Conservation (phyloP, 1,140 invertebrate genomes). For the Nephotettix cincticeps region DNA sequence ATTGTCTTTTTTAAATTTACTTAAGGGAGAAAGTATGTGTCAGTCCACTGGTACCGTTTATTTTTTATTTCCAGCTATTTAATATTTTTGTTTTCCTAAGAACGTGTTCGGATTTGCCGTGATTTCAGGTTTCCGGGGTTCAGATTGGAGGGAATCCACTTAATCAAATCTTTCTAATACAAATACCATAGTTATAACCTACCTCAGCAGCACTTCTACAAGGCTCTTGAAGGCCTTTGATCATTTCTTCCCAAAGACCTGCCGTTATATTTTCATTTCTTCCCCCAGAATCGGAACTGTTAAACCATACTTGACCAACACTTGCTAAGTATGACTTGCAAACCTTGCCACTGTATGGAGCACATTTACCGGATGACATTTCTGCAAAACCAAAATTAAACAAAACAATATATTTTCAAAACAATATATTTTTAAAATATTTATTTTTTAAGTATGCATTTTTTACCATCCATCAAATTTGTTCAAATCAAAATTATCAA, state of each 20-base stretch:
- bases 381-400: background rate
- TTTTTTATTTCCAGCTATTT: too few species aligned
- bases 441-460: too few species aligned
- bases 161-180: background rate
- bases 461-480: too few species aligned
- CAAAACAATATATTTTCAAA: background rate
- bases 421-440: too few species aligned
- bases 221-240: conserved; percentile 71
- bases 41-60: too few species aligned
- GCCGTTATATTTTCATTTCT: conserved; percentile 82
- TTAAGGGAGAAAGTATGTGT: too few species aligned
- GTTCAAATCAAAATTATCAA: too few species aligned
- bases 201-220: conserved; percentile 85
- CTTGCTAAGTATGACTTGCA: conserved; percentile 77
- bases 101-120: too few species aligned
- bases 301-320: conserved; percentile 79
- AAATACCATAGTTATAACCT: conserved; percentile 31
- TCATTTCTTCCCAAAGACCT: conserved; percentile 82
- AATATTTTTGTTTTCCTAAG: too few species aligned
- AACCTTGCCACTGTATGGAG: conserved; percentile 83
- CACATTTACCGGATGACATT: conserved; percentile 59
- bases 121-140: too few species aligned
- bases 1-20: too few species aligned
- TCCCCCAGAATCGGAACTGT: conserved; percentile 67
- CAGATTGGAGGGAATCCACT: background rate